Conservation (phyloP, 2,113 vertebrate species). For the Daubentonia madagascariensis region DNA sequence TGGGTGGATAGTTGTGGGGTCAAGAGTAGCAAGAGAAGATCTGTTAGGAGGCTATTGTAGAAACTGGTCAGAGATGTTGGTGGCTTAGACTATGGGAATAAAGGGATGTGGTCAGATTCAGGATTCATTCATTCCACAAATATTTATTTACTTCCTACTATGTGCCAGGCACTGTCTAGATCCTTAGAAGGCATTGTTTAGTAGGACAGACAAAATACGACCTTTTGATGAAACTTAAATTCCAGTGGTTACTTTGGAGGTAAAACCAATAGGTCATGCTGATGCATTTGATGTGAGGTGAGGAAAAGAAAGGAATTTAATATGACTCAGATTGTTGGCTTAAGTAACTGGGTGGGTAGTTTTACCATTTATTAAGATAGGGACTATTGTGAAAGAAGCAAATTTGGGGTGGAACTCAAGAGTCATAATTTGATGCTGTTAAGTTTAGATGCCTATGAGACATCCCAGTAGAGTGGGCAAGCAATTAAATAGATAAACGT, state of each 20-base stretch:
- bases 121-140: not conserved
- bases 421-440: not conserved
- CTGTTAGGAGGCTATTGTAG: not conserved
- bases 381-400: not conserved
- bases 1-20: not conserved
- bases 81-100: not conserved
- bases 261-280: not conserved
- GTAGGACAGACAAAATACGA: not conserved
- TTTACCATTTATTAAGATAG: not conserved
- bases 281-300: not conserved
- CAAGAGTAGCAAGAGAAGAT: not conserved
- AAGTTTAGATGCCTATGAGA: slow-evolving; percentile 2
- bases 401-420: not conserved
- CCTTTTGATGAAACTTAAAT: not conserved
- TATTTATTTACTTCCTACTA: not conserved
- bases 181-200: not conserved
- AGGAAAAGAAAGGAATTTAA: not conserved
- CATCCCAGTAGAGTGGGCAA: not conserved
- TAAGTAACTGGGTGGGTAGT: not conserved
- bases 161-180: not conserved
- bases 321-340: not conserved
- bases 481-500: not conserved
- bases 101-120: not conserved
- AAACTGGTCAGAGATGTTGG: not conserved
- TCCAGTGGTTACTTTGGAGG: slow-evolving; percentile 14